Percentiles rank a stretch among this genome's conserved stretches.
Conservation (phyloP, 2,113 vertebrate species). For the Gymnocephalus cernua region DNA sequence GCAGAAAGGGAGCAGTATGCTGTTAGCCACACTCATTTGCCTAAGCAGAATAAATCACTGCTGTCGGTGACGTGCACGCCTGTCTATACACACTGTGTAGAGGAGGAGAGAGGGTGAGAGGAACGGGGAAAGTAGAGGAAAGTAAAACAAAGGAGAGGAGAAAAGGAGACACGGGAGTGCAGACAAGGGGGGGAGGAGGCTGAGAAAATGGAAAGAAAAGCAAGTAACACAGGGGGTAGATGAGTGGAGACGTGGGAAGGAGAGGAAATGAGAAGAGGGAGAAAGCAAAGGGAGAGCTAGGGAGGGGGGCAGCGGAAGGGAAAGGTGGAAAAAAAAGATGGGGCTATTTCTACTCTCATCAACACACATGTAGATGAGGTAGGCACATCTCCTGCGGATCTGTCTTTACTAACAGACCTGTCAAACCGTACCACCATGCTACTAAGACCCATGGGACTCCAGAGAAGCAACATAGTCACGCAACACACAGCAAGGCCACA, state of each 20-base stretch:
- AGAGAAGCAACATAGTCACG: conserved; percentile 13
- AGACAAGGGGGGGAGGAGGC: conserved; percentile 11
- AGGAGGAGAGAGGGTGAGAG: conserved; percentile 32
- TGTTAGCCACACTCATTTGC: conserved; percentile 80
- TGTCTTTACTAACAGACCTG: conserved; percentile 39
- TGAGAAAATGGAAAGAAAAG: conserved; percentile 25
- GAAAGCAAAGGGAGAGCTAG: conserved; percentile 12
- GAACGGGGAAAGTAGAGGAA: conserved; percentile 24
- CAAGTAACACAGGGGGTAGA: conserved; percentile 14
- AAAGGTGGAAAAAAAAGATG: conserved; percentile 6
- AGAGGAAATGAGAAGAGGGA: conserved; percentile 52
- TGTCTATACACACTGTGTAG: conserved; percentile 64
- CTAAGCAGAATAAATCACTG: conserved; percentile 81
- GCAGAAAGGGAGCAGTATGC: conserved; percentile 72
- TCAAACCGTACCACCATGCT: conserved; percentile 2
- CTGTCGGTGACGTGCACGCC: conserved; percentile 73
- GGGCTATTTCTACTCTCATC: conserved; percentile 38
- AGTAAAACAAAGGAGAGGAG: conserved; percentile 48
- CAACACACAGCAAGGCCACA: conserved; percentile 30
- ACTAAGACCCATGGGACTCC: conserved; percentile 18
- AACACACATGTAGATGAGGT: conserved; percentile 19
- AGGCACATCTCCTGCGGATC: conserved; percentile 12
- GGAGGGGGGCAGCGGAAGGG: not conserved
- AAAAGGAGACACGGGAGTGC: conserved; percentile 23
- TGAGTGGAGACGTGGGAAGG: conserved; percentile 32